Evolutionary conservation across 2,888 invertebrate genomes (phyloP), one percentile per base, ranked within the genome.

Genomic region (Darwinula stevensoni): DNA sequence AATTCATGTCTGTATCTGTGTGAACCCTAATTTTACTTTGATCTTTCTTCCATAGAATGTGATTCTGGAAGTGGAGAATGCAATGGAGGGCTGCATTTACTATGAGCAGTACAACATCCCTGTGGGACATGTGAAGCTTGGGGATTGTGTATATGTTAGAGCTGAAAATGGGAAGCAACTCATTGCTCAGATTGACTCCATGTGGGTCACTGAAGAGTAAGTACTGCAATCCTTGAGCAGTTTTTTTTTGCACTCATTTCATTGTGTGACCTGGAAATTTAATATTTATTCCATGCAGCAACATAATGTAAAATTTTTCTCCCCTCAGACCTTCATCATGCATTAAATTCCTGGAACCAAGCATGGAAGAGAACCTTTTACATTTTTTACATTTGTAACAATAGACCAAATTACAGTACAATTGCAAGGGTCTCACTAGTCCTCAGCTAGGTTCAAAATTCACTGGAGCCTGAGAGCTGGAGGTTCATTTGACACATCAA

Each of bases 111-210:
- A 74, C 50, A 76, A 75, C 46, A 72, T 74, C 0, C 65, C 70
- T 15, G 72, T 71, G 43, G 76, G 78, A 2, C 64, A 72, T 1
- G 66, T 78, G 31, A 74, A 76, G 56, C 71, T 70, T 1, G 82
- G 94, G 2, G 91, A 97, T 53, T 84, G 71, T 50, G 88, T 94
- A 28, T 86, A 88, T 47, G 80, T 91, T 11, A 78, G 78, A 36
- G 76, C 75, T 1, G 75, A 78, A 44, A 73, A 73, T 12, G 78
- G 78, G 30, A 68, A 74, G 50, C 84, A 86, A 48, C 66, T 80
- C 43, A 72, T 94, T 37, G 75, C 82, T 9, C 74, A 88, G 49
- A 72, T 94, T 39, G 84, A 91, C 48, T 69, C 71, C 36, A 74
- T 94, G 47, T 94, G 88, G 88, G 75, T 75, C 44, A 75, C 76